A percentile compares a stretch with the other conserved stretches of the same genome.
These are phyloP conservation scores for Emesis furor DNA, from an alignment of 2,888 invertebrate genomes.

Conservation along the genomic window DNA sequence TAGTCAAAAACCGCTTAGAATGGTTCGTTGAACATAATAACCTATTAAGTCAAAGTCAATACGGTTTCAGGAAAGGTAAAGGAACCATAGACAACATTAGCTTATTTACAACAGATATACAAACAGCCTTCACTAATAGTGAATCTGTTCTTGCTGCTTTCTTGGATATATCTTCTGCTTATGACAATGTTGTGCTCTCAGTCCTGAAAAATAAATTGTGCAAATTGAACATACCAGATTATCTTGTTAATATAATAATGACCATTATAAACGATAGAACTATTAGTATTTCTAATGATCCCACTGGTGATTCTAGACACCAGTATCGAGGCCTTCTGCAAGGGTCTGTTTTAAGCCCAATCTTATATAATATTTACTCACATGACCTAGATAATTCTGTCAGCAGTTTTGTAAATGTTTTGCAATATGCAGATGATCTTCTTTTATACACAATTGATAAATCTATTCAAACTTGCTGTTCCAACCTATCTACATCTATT, in stretches of 20 bases:
- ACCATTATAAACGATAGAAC: conserved; percentile 1
- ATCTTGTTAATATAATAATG: conserved; percentile 26
- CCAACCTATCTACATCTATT: not conserved
- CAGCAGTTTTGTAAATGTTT: conserved; percentile 12
- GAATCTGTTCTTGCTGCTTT: conserved; percentile 32
- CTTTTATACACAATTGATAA: conserved; percentile 35
- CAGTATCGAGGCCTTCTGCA: conserved; percentile 56
- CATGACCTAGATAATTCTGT: conserved; percentile 34
- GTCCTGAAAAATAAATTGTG: conserved; percentile 24
- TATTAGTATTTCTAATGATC: not conserved
- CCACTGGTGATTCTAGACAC: not conserved
- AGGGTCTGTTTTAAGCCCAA: conserved; percentile 65
- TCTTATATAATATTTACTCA: conserved; percentile 57
- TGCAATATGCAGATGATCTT: conserved; percentile 65
- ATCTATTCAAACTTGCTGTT: not conserved
- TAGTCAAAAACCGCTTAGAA: conserved; percentile 60
- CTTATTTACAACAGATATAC: conserved; percentile 39
- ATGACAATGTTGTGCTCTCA: conserved; percentile 19
- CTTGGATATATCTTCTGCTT: conserved; percentile 26
- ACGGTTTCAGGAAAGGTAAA: conserved; percentile 59
- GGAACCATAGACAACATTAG: conserved; percentile 42
- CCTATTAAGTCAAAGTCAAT: too few relatives aligned
- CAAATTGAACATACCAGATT: not conserved
- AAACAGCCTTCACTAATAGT: not conserved
- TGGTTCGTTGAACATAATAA: conserved; percentile 43